Percentiles rank a stretch among this genome's conserved stretches.
Evolutionary conservation across 37 sponge, comb jelly and placozoan genomes (phyloP).

Genomic region (Oscarella lobularis): DNA sequence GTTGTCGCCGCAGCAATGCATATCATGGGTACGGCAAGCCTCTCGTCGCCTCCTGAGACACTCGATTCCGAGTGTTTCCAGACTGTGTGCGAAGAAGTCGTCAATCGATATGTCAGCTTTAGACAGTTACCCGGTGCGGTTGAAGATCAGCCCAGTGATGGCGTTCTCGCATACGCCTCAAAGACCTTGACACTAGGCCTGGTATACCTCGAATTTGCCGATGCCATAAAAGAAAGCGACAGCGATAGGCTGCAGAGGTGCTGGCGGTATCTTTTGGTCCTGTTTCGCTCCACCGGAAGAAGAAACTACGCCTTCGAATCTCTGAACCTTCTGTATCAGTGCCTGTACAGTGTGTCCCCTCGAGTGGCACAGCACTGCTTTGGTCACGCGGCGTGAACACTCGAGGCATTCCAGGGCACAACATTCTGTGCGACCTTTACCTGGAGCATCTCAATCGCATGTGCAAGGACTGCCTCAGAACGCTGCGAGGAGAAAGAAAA

Average conservation of each 20-base stretch:
- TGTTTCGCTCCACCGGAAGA: conserved; percentile 6
- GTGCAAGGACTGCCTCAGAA: conserved; percentile 1
- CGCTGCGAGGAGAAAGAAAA: conserved; percentile 2
- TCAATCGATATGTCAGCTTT: conserved; percentile 11
- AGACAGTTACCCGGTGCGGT: background rate
- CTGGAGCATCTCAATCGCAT: conserved; percentile 27
- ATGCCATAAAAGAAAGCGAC: conserved; percentile 39
- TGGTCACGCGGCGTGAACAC: conserved; percentile 21
- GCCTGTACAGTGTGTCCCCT: background rate
- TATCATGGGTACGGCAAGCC: conserved; percentile 2
- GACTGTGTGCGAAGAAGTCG: background rate
- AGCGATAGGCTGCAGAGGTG: conserved; percentile 17
- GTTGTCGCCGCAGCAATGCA: conserved; percentile 31
- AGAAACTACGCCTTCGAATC: conserved; percentile 25
- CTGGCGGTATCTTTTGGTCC: conserved; percentile 22
- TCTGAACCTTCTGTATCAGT: conserved; percentile 12
- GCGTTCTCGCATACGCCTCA: conserved; percentile 19
- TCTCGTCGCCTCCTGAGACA: conserved; percentile 2
- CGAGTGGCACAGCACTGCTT: conserved; percentile 8
- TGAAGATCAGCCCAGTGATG: background rate
- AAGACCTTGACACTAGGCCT: conserved; percentile 12
- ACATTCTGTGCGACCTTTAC: conserved; percentile 27
- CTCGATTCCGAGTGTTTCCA: background rate
- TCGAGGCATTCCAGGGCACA: conserved; percentile 14
- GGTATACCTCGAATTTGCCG: conserved; percentile 14